Percentiles rank a stretch among this genome's conserved stretches.
These are phyloP conservation scores for Corella eumyota DNA, from an alignment of 23 tunicate genomes.

Conservation along the genomic window DNA sequence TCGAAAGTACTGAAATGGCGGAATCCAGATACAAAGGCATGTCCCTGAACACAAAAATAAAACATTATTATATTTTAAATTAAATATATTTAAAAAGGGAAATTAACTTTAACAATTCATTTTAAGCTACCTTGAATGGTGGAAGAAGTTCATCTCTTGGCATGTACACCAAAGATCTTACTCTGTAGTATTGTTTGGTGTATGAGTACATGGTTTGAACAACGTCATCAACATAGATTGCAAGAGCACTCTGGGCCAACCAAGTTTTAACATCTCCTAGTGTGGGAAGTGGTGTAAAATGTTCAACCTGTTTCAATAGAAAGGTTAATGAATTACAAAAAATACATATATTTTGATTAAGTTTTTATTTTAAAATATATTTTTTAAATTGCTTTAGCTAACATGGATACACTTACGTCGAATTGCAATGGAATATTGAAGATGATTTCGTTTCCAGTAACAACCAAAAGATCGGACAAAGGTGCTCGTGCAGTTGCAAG, in stretches of 20 bases:
- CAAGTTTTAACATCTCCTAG: constrained; percentile 42
- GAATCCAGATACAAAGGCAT: constrained; percentile 81
- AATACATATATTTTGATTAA: too few relatives aligned
- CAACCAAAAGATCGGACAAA: constrained; percentile 35
- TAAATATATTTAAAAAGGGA: neutral
- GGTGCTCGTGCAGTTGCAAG: constrained; percentile 24
- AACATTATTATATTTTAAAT: neutral
- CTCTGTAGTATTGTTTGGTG: constrained; percentile 43
- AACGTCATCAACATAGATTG: constrained; percentile 31
- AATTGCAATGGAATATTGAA: constrained; percentile 67
- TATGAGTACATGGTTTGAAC: constrained; percentile 30
- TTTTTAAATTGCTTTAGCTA: too few relatives aligned
- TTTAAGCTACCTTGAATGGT: constrained; percentile 74
- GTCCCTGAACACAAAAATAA: constrained; percentile 41
- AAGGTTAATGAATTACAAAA: neutral
- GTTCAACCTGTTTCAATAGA: constrained; percentile 35
- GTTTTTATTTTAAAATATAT: neutral
- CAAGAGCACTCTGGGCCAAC: constrained; percentile 57
- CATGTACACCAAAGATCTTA: constrained; percentile 45
- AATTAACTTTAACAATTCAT: neutral
- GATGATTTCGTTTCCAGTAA: constrained; percentile 43
- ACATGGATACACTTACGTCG: constrained; percentile 55
- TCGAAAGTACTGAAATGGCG: constrained; percentile 92
- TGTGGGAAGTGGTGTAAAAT: constrained; percentile 41
- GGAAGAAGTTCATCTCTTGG: constrained; percentile 73